Evolutionary conservation across 2,113 vertebrate species (phyloP).

Genomic region (Hippocampus abdominalis): DNA sequence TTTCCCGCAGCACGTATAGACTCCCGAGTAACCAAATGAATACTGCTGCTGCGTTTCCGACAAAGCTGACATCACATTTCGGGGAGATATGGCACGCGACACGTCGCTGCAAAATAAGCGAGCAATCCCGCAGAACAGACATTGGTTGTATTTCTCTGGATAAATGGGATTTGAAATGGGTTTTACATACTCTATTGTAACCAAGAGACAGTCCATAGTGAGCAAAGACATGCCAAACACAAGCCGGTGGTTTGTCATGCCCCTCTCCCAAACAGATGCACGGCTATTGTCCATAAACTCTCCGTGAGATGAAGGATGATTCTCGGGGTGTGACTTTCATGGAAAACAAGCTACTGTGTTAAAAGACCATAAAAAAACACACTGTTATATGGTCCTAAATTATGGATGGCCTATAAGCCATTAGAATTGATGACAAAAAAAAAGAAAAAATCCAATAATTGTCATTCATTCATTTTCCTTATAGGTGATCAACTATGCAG

Average conservation of each 20-base stretch:
- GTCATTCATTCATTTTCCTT: too few relatives aligned
- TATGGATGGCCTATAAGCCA: not conserved
- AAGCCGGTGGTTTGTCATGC: conserved; percentile 66
- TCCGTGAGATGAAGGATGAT: conserved; percentile 50
- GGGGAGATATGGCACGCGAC: conserved; percentile 22
- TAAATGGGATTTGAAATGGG: conserved; percentile 55
- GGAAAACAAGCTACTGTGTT: not conserved
- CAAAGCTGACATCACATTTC: conserved; percentile 32
- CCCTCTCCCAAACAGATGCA: conserved; percentile 45
- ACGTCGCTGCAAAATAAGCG: conserved; percentile 26
- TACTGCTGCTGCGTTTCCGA: conserved; percentile 34
- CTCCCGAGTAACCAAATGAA: conserved; percentile 2
- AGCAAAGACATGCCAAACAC: conserved; percentile 63
- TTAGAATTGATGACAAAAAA: not conserved
- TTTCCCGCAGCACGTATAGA: conserved; percentile 29
- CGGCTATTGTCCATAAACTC: conserved; percentile 55
- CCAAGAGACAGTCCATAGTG: conserved; percentile 55
- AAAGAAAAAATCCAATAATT: too few relatives aligned
- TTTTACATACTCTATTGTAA: conserved; percentile 54
- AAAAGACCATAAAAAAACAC: not conserved
- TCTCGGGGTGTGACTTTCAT: conserved; percentile 36
- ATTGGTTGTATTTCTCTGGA: conserved; percentile 46
- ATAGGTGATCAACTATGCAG: too few relatives aligned
- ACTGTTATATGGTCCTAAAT: not conserved
- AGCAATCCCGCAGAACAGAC: conserved; percentile 34